Conservation (phyloP, 2,797 vertebrate genomes). For the Aratinga solstitialis region DNA sequence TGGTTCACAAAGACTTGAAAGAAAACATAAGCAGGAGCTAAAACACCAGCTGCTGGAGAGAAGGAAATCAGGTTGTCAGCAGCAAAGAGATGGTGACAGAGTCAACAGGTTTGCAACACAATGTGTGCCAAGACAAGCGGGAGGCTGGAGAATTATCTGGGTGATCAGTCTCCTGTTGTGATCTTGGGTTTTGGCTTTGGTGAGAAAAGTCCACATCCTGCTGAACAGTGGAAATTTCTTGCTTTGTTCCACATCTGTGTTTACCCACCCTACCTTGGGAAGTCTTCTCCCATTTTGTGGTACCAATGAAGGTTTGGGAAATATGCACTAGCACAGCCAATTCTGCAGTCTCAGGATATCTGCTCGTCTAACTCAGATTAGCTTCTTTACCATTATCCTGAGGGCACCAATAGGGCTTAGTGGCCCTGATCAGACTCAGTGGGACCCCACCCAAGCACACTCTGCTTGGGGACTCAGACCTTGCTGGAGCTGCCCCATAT, state of each 20-base stretch:
- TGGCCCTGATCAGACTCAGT: neutral
- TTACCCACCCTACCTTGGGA: neutral
- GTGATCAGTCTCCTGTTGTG: rapidly evolving
- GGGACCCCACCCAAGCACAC: neutral
- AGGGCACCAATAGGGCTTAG: neutral
- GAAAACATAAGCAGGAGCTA: neutral
- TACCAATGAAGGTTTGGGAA: neutral
- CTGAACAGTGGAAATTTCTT: neutral
- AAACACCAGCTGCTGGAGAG: neutral
- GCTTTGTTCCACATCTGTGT: neutral
- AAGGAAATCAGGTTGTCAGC: neutral
- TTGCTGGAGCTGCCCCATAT: neutral
- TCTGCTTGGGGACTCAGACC: neutral
- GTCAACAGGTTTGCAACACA: neutral
- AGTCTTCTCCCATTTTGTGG: neutral
- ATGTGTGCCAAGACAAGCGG: rapidly evolving
- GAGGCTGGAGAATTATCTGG: neutral
- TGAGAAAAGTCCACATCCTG: neutral
- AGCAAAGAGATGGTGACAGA: rapidly evolving
- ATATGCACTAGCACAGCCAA: neutral
- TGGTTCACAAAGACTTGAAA: neutral
- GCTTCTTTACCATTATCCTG: neutral
- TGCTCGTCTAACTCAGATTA: neutral
- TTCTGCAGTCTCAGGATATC: neutral
- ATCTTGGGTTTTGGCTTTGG: neutral